phyloP scores from a whole-genome alignment of 1,140 invertebrate species.

The Eueides isabella region DNA sequence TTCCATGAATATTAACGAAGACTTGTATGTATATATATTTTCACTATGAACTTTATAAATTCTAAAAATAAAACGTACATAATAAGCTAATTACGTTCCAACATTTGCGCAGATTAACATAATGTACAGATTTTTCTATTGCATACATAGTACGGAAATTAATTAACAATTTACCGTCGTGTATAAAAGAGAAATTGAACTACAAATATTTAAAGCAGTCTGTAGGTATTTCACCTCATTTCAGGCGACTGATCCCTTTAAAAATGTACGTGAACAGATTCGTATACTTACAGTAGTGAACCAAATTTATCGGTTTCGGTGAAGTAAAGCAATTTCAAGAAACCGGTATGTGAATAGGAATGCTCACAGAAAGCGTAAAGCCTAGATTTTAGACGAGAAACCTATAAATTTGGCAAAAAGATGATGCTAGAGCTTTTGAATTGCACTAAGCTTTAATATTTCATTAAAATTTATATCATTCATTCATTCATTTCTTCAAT shows the following conservation, averaged over 20 bases:
- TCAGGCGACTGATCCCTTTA: conserved; percentile 18
- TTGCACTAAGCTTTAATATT: background rate
- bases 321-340: conserved; percentile 13
- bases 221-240: conserved; percentile 6
- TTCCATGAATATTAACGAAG: too few relatives aligned
- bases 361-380: background rate
- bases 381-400: background rate
- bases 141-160: background rate
- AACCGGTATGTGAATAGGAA: background rate
- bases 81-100: too few relatives aligned
- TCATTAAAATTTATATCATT: background rate
- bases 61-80: too few relatives aligned
- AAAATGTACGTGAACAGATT: conserved; percentile 19
- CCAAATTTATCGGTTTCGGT: conserved; percentile 13
- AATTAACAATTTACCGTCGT: background rate
- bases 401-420: conserved; percentile 4
- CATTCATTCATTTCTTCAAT: too few relatives aligned
- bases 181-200: background rate
- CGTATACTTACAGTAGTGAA: conserved; percentile 15
- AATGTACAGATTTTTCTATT: background rate
- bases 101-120: too few relatives aligned
- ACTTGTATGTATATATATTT: too few relatives aligned
- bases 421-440: background rate
- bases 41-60: too few relatives aligned
- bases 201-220: conserved; percentile 4